Evolutionary conservation across 2,888 invertebrate species (phyloP).

Genomic region (Acronicta leporina): DNA sequence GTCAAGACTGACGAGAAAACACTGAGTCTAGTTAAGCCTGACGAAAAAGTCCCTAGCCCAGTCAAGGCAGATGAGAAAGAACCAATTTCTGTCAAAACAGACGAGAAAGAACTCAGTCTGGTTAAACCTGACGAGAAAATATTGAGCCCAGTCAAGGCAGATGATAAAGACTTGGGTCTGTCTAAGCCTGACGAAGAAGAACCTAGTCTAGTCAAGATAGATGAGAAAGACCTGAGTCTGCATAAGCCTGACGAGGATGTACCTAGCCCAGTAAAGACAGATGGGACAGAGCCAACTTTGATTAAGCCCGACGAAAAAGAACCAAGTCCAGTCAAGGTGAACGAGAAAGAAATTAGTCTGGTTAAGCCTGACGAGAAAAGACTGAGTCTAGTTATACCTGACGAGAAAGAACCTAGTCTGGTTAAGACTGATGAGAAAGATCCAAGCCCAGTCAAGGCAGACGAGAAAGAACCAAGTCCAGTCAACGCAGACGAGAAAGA

Average conservation of each 20-base stretch:
- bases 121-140: constrained; percentile 2
- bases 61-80: constrained; percentile 8
- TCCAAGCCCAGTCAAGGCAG: constrained; percentile 4
- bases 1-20: constrained; percentile 13
- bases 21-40: not conserved
- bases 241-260: constrained; percentile 9
- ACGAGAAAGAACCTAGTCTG: constrained; percentile 8
- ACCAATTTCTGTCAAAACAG: constrained; percentile 1
- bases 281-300: not conserved
- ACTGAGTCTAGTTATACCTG: constrained; percentile 10
- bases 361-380: constrained; percentile 14
- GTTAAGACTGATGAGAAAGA: constrained; percentile 9
- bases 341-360: not conserved
- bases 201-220: constrained; percentile 1
- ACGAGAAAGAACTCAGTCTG: constrained; percentile 1
- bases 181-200: constrained; percentile 9
- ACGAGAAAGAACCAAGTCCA: constrained; percentile 27
- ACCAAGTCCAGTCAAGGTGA: not conserved
- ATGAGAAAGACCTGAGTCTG: constrained; percentile 14
- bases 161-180: constrained; percentile 15
- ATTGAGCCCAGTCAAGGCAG: constrained; percentile 3
- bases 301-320: constrained; percentile 1
- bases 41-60: constrained; percentile 8
- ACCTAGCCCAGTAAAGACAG: not conserved
- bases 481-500: constrained; percentile 25